Conservation (phyloP, 1,140 invertebrate genomes). For the Grapholita molesta region DNA sequence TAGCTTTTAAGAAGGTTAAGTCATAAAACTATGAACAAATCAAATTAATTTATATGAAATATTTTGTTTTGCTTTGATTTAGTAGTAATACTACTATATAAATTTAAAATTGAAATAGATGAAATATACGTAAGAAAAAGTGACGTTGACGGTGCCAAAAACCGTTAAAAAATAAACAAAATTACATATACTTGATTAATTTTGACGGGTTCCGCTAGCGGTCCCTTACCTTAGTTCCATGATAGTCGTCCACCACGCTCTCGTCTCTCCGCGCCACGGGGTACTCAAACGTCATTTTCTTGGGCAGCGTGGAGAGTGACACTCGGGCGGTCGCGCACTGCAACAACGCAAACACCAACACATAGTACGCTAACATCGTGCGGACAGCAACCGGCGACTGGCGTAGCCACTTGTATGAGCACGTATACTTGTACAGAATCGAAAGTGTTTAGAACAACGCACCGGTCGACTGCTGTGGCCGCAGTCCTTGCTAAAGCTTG, state of each 20-base stretch:
- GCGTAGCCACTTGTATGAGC: neutral
- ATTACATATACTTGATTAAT: too few relatives aligned
- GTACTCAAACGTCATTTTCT: constrained; percentile 80
- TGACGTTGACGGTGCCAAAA: neutral
- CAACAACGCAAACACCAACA: constrained; percentile 54
- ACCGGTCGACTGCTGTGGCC: neutral
- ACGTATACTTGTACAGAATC: neutral
- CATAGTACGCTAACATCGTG: constrained; percentile 23
- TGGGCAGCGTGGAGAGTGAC: constrained; percentile 28
- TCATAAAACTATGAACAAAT: too few relatives aligned
- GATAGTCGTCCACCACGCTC: constrained; percentile 87
- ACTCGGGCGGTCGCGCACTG: constrained; percentile 55
- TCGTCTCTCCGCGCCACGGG: constrained; percentile 89
- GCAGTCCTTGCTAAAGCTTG: neutral
- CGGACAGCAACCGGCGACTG: neutral
- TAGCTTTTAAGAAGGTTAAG: too few relatives aligned
- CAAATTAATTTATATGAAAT: too few relatives aligned
- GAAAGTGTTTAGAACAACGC: neutral
- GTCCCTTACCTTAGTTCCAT: constrained; percentile 86
- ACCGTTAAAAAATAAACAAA: too few relatives aligned
- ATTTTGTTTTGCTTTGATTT: too few relatives aligned
- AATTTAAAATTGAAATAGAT: too few relatives aligned
- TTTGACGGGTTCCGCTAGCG: too few relatives aligned
- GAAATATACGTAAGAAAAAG: too few relatives aligned
- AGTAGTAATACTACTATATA: too few relatives aligned